Evolutionary conservation across 2,888 invertebrate species (phyloP), one percentile per base, ranked within the genome.

Genomic region (Tipula helvola): DNA sequence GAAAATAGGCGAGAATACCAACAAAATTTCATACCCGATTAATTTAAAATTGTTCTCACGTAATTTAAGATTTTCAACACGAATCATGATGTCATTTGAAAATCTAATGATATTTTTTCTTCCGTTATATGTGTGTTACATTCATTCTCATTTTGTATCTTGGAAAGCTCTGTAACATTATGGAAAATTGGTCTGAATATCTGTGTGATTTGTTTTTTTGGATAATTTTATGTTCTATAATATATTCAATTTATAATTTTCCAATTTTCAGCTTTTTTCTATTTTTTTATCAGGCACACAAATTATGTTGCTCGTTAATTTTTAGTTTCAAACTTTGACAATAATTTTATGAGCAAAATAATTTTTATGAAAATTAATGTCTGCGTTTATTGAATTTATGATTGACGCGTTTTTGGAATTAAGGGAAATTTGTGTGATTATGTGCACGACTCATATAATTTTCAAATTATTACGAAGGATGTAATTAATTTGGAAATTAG

Each of bases 11-110:
- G 71, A 71, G 39, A 39, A 39, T 7, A 39, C 39, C 39, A 28
- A 71, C 12, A 71, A 71, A 71, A 71, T 28, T 28, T 71, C 28
- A 28, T 71, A 71, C 71, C 71, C 71, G 71, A 71, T 71, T 71
- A 71, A 71, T 71, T 71, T 71, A 71, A 71, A 71, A 71, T 71
- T 71, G 71, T 71, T 71, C 71, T 71, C 71, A 71, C 71, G 71
- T 71, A 71, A 71, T 71, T 28, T 71, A 71, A 71, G 71, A 71
- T 71, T 71, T 71, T 71, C 71, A 71, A 28, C 71, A 71, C 71
- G 71, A 71, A 71, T 71, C 71, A 71, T 71, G 71, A 71, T 71
- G 71, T 71, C 71, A 71, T 71, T 71, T 28, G 71, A 71, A 71
- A 71, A 71, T 71, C 71, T 71, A 71, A 71, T 71, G 52, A 57